Evolutionary conservation across 2,797 vertebrate genomes (phyloP), one percentile per base, ranked within the genome.

Genomic region (Crypturellus tataupa): DNA sequence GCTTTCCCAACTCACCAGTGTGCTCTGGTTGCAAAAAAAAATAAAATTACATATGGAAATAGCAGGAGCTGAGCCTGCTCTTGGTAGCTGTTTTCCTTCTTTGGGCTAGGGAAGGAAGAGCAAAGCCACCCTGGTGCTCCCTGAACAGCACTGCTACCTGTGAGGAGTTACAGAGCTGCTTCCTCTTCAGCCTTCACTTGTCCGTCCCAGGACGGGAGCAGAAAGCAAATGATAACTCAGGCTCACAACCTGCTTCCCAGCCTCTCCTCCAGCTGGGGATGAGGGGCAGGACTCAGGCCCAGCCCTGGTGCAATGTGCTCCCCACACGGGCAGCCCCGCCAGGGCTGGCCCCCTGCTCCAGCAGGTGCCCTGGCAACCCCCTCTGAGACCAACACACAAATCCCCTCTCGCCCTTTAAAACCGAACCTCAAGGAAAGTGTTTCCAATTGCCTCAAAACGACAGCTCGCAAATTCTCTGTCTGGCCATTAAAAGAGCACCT

Each of bases 401-500:
- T 85, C 80, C 56, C 44, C 83, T 76, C 85, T 70, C 80, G 86
- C 9, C 18, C 33, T 68, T 88, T 80, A 77, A 84, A 93, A 56
- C 78, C n/a, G 44, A 95, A 94, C 83, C 85, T 90, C 85, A 81
- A 77, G 53, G 90, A 93, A 95, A 92, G 82, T 53, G 85, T 87
- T 95, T 94, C 89, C 87, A 67, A 31, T 82, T 96, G 79, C 58
- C 93, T 87, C 91, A 90, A 81, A 91, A 96, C 92, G 85, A 83
- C 78, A 75, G 85, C 83, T 95, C 93, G 89, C 87, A 82, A 75
- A 85, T 96, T 84, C 0, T 5, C 80, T 80, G 94, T 68, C 82
- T 88, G 80, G 80, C 94, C 95, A 90, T 94, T 93, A 94, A 87
- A 49, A 53, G 39, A 90, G 85, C 89, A 96, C 87, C 94, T 95